Conservation (phyloP, 2,888 invertebrate genomes). For the Agonopterix arenella region DNA sequence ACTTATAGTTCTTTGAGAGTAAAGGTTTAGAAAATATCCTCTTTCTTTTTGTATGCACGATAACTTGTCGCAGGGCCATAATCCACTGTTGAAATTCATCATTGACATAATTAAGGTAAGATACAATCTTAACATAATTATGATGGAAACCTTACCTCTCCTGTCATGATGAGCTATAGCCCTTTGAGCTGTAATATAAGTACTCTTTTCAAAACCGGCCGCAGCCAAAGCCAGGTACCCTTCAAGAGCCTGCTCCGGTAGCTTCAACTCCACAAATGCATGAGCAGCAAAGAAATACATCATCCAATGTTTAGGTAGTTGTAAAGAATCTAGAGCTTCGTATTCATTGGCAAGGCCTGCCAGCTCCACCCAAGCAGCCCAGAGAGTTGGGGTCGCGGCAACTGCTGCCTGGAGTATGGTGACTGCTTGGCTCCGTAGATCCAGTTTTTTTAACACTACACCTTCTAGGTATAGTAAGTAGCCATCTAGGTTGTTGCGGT, state of each 20-base stretch:
- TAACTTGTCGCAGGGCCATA: too few relatives aligned
- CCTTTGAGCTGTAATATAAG: slow-evolving; percentile 93
- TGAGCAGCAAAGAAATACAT: slow-evolving; percentile 94
- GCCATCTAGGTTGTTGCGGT: slow-evolving; percentile 87
- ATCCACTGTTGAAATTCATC: too few relatives aligned
- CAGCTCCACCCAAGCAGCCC: slow-evolving; percentile 97
- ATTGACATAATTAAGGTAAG: too few relatives aligned
- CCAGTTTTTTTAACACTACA: slow-evolving; percentile 91
- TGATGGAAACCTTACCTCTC: slow-evolving; percentile 78
- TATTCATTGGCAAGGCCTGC: slow-evolving; percentile 89
- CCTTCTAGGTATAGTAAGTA: slow-evolving; percentile 94
- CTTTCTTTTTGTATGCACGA: too few relatives aligned
- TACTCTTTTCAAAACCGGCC: slow-evolving; percentile 90
- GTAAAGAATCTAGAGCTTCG: slow-evolving; percentile 81
- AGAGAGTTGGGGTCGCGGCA: slow-evolving; percentile 88
- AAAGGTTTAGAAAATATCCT: too few relatives aligned
- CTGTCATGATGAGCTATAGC: slow-evolving; percentile 95
- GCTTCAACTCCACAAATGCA: slow-evolving; percentile 91
- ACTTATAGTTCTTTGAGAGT: too few relatives aligned
- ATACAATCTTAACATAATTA: background rate
- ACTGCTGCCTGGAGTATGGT: slow-evolving; percentile 88
- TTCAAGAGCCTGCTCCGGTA: slow-evolving; percentile 92
- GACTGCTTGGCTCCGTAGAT: slow-evolving; percentile 85
- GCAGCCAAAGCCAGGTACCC: slow-evolving; percentile 86
- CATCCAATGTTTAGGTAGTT: slow-evolving; percentile 94